phyloP scores from a whole-genome alignment of 1,140 invertebrate species.

The Hesperophylax magnus region DNA sequence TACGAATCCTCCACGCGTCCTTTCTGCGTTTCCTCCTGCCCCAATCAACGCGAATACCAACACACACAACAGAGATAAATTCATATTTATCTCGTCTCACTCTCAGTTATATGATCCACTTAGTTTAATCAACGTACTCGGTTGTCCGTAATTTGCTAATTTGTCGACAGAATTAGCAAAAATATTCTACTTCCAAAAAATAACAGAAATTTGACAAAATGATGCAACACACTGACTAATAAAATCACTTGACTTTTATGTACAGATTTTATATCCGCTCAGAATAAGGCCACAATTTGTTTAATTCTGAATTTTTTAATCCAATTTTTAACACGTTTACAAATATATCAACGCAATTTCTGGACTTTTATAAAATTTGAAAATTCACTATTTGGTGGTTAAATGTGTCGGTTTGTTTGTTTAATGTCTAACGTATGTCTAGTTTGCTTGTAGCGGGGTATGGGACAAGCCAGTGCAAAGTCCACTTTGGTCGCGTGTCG shows the following conservation, averaged over 20 bases:
- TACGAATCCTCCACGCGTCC: slow-evolving; percentile 18
- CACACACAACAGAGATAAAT: neutral
- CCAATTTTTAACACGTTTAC: too few relatives aligned
- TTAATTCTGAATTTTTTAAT: too few relatives aligned
- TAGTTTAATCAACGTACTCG: neutral
- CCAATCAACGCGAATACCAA: neutral
- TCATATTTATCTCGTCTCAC: neutral
- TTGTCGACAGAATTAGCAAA: neutral
- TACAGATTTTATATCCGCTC: too few relatives aligned
- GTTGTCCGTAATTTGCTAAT: neutral
- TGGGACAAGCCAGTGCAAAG: neutral
- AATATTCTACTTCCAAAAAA: neutral
- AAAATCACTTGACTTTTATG: too few relatives aligned
- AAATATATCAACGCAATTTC: too few relatives aligned
- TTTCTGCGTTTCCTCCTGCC: neutral
- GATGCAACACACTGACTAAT: too few relatives aligned
- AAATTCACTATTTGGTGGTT: neutral
- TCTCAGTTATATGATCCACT: neutral
- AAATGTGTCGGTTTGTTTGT: neutral
- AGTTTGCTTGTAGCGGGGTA: neutral
- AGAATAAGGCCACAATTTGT: too few relatives aligned
- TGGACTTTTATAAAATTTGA: too few relatives aligned
- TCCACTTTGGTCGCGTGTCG: neutral
- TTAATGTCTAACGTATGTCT: neutral
- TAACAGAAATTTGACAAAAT: too few relatives aligned